Base-by-base conservation (phyloP, 2,888 invertebrate species). In the Celastrina argiolus region DNA sequence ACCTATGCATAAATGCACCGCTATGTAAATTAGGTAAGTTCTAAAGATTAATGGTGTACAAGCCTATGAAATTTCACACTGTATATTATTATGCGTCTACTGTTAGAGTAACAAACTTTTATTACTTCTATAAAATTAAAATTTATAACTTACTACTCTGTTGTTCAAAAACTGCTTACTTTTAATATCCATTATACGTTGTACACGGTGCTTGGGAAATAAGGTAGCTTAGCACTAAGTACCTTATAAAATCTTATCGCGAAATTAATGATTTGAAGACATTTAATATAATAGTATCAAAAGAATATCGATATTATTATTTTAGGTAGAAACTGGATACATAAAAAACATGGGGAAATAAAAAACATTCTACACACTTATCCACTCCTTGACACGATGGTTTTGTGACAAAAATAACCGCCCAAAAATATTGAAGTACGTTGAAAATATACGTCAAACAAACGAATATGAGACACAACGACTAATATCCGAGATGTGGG, bases 371-470 rank as follows among this genome's bases (percentile, higher is more conserved):
- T 22, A 16, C 51, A 26, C 56, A 64, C 51, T 39, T 56, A 64
- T 63, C 63, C 80, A 79, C 34, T 87, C 88, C 83, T 75, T 85
- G 82, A 67, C 67, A 79, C 81, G 82, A 59, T 83, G 82, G 80
- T 78, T 80, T 77, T 70, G 78, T 75, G 75, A 81, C 84, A 64
- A 82, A 88, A 90, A 89, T 90, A 90, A 82, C 76, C 75, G 78
- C 77, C 82, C 79, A 78, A 87, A 88, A 88, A 88, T 89, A 90
- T 88, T 89, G 86, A 88, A 81, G 82, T 80, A 83, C 80, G 86
- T 88, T 87, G 87, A 89, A 87, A 87, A 87, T 85, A 87, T 81
- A 83, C 81, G 87, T 88, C 87, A 87, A 86, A 84, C 81, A 78
- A 74, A 82, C 80, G 80, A 83, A 82, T 83, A 83, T 85, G 84